A percentile compares a stretch with the other conserved stretches of the same genome.
Conservation (phyloP, 2,113 vertebrate genomes). For the Panthera tigris region DNA sequence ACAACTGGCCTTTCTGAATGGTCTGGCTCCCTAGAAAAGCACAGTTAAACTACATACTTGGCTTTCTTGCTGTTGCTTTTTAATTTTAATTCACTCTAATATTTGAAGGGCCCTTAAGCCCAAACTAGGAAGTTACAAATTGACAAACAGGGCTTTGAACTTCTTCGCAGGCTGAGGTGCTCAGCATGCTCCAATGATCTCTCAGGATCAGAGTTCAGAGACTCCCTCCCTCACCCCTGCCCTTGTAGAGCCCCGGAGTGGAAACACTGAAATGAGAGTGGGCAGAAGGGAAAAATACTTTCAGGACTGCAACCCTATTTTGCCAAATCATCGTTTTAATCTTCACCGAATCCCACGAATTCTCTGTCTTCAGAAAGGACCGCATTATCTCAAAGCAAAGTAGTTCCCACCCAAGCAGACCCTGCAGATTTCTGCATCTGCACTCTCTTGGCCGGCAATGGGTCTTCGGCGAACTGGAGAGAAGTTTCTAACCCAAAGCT, state of each 20-base stretch:
- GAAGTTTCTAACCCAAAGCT: neutral
- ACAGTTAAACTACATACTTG: neutral
- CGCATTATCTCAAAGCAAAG: neutral
- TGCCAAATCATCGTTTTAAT: neutral
- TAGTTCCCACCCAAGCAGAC: neutral
- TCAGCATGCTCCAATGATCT: neutral
- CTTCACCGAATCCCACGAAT: neutral
- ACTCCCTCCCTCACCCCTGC: neutral
- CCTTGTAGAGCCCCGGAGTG: neutral
- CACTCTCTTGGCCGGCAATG: neutral
- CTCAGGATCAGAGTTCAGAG: neutral
- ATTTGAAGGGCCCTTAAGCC: neutral
- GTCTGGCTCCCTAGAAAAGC: neutral
- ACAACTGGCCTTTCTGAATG: neutral
- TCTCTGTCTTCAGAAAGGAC: neutral
- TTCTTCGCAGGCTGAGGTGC: neutral
- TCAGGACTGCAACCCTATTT: neutral
- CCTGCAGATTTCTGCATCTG: neutral
- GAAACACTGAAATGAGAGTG: neutral
- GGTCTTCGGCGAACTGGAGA: neutral
- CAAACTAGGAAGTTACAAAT: neutral
- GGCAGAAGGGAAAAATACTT: neutral
- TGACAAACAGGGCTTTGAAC: neutral
- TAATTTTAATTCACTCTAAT: conserved; percentile 23
- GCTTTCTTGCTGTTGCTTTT: neutral